Base-by-base conservation (phyloP, 1,140 invertebrate species). In the Micrasema longulum region DNA sequence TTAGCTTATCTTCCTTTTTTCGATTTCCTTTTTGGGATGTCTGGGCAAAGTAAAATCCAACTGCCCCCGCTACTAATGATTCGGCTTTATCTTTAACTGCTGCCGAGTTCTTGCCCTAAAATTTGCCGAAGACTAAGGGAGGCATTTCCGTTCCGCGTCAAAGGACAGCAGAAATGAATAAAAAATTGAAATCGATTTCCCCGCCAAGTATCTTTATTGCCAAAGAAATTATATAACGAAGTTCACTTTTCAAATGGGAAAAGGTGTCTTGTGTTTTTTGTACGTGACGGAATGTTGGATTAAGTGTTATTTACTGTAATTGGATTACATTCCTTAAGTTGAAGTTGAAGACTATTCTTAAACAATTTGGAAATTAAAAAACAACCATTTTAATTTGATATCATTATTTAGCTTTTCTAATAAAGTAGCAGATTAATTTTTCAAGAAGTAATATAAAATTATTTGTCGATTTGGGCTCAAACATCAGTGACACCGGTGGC, bases 161-260 rank as follows among this genome's bases (percentile, higher is more conserved):
- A 55, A 55, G 26, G 52, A 35, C 52, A 36, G 23, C 16, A 3
- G 23, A 2, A 55, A 55, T 36, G 52, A 55, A 55, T 55, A 55
- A 55, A 55, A 55, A 55, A 55, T 55, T 55, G 26, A 26, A 35
- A 55, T 55, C 52, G 52, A 55, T 55, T 55, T 55, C 20, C 23
- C n/a, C 12, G 52, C 22, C n/a, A 55, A 11, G 22, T 26, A 0
- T 23, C 48, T 23, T 31, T 31, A 55, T 12, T 35, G 26, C 6
- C 26, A 16, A 55, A 55, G 26, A 31, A 55, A 55, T 55, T 31
- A 55, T 53, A 26, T 31, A 55, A 14, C n/a, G 52, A 55, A 35
- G 26, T 31, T 52, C 48, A 2, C n/a, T 55, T 55, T 55, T 31
- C 26, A 55, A 52, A n/a, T n/a, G n/a, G n/a, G n/a, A n/a, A n/a